A percentile compares a stretch with the other conserved stretches of the same genome.
These are phyloP conservation scores for Epinephelus awoara DNA, from an alignment of 2,797 vertebrate genomes.

Conservation along the genomic window DNA sequence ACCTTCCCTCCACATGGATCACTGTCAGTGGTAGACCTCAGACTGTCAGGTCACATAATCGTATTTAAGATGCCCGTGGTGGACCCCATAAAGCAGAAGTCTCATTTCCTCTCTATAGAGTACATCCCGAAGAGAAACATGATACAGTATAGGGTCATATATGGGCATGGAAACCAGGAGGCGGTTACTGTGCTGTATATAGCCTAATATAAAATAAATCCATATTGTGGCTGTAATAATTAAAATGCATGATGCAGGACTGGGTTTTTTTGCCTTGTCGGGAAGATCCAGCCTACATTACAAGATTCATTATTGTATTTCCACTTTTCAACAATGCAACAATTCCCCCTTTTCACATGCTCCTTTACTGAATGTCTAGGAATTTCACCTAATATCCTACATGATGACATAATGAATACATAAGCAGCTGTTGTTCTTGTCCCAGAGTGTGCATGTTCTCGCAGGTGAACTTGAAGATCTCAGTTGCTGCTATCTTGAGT, in stretches of 20 bases:
- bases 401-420: background rate
- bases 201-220: background rate
- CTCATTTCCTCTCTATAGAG: slow-evolving; percentile 36
- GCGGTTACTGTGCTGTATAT: background rate
- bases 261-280: background rate
- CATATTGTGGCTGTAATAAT: slow-evolving; percentile 1
- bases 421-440: background rate
- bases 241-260: background rate
- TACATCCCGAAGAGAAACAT: slow-evolving; percentile 41
- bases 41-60: slow-evolving; percentile 83
- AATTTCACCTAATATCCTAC: background rate
- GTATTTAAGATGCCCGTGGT: slow-evolving; percentile 64
- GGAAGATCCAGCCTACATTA: background rate
- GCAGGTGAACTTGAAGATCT: background rate
- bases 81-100: slow-evolving; percentile 63
- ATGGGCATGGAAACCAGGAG: background rate
- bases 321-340: background rate
- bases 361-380: background rate
- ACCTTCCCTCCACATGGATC: slow-evolving; percentile 77
- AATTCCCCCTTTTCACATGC: background rate
- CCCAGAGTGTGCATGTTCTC: background rate
- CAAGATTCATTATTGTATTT: background rate
- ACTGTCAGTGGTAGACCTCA: slow-evolving; percentile 74
- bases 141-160: slow-evolving; percentile 33
- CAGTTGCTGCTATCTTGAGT: too few species aligned